phyloP scores from a whole-genome alignment of 2,888 invertebrate species.

The Caenorhabditis becei region DNA sequence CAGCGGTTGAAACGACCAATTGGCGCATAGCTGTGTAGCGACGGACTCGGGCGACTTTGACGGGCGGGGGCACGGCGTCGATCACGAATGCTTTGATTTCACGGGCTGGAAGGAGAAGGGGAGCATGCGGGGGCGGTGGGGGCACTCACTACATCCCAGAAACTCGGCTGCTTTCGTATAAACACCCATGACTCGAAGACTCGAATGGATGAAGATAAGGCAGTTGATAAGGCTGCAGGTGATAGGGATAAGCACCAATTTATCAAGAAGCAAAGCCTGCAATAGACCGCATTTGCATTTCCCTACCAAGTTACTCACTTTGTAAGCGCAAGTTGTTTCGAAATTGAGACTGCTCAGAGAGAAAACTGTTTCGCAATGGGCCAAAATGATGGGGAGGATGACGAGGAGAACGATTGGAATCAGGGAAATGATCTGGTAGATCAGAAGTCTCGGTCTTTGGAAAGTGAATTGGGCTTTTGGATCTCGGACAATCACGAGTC shows the following conservation, averaged over 20 bases:
- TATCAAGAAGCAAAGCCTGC: not conserved
- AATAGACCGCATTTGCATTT: not conserved
- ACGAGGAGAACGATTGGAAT: not conserved
- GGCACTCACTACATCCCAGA: not conserved
- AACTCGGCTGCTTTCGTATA: not conserved
- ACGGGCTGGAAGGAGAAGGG: too few relatives aligned
- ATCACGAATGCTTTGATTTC: slow-evolving; percentile 3
- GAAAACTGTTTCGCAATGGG: not conserved
- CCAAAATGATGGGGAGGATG: not conserved
- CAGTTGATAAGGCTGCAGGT: not conserved
- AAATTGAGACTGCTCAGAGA: not conserved
- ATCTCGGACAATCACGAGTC: not conserved
- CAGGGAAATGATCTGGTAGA: not conserved
- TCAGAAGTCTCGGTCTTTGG: not conserved
- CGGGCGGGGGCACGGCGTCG: slow-evolving; percentile 5
- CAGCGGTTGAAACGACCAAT: not conserved
- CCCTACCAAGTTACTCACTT: not conserved
- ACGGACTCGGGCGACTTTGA: not conserved
- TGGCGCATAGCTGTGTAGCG: slow-evolving; percentile 6
- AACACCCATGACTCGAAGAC: not conserved
- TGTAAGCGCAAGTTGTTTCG: not conserved
- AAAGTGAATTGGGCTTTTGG: not conserved
- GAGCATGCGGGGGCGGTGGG: too few relatives aligned
- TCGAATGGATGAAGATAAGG: not conserved
- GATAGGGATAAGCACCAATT: not conserved